Evolutionary conservation across 2,113 vertebrate species (phyloP), one percentile per base, ranked within the genome.

Genomic region (Pluvialis apricaria): DNA sequence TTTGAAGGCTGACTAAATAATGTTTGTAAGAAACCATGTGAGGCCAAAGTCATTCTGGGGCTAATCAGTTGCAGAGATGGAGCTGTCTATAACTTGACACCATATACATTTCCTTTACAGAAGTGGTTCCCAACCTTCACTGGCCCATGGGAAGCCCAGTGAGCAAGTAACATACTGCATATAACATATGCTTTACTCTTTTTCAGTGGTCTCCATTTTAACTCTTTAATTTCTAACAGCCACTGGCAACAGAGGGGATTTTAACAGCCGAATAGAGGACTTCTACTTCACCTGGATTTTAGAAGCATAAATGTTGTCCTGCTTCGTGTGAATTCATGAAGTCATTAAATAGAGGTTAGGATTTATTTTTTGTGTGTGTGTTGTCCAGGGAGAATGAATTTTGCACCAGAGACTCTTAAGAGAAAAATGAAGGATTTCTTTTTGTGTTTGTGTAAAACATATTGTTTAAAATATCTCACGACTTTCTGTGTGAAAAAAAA

Each of bases 101-200:
- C 57, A 60, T 92, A 92, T 95, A 90, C 78, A 94, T 97, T 96
- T 97, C 95, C 91, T 92, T 88, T 90, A 83, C 87, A 86, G 92
- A 94, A 94, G 94, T 94, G 85, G 94, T 97, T 97, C 93, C 92
- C 92, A 96, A 95, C 62, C 70, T 90, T 95, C 94, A 80, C 66
- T 42, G 88, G 90, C 93, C 96, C 93, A 54, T 83, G 96, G 96
- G 95, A 97, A 97, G 87, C 58, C 82, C 85, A 77, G 42, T 42
- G 58, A 96, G 73, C 69, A 76, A 94, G 54, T 75, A 95, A 96
- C 8, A 1, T 68, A 66, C 87, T 88, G 58, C 79, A 58, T 88
- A 8, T 58, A 96, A 91, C 51, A 86, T 88, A 73, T 85, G 87
- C 84, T 94, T 80, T 86, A 55, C n/a, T 92, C 40, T 88, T 94